phyloP scores from a whole-genome alignment of 2,113 vertebrate species.

The Hydrolagus affinis region DNA sequence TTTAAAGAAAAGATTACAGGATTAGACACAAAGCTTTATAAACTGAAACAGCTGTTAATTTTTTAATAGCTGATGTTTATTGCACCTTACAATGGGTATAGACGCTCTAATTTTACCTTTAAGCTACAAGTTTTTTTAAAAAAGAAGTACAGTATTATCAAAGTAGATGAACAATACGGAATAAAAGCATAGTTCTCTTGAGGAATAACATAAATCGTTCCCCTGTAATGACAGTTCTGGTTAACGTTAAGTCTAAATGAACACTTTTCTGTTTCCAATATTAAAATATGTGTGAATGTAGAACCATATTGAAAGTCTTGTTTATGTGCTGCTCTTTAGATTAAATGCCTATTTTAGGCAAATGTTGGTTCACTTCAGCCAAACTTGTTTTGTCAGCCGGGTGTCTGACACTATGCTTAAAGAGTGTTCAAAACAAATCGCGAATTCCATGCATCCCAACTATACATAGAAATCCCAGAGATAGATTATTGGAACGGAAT shows the following conservation, averaged over 20 bases:
- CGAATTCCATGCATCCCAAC: too few species aligned
- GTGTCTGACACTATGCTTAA: too few species aligned
- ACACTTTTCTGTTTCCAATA: neutral
- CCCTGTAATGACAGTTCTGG: neutral
- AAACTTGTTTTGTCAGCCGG: too few species aligned
- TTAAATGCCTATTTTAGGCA: too few species aligned
- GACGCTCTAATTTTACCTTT: neutral
- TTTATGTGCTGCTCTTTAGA: too few species aligned
- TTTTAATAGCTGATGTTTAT: neutral
- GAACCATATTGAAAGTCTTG: neutral
- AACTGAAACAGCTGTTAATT: constrained; percentile 14
- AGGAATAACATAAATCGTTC: neutral
- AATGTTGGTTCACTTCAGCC: too few species aligned
- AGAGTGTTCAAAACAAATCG: too few species aligned
- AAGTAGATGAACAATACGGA: neutral
- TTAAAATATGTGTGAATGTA: neutral
- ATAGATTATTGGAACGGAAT: too few species aligned
- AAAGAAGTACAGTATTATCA: too few species aligned
- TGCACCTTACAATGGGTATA: neutral
- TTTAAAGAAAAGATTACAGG: constrained; percentile 4
- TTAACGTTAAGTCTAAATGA: neutral
- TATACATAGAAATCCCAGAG: too few species aligned
- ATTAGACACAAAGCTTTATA: constrained; percentile 18
- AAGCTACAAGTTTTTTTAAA: neutral
- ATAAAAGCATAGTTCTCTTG: neutral